These are phyloP conservation scores for Odontamblyopus rebecca DNA, from an alignment of 2,797 vertebrate species.

Conservation along the genomic window DNA sequence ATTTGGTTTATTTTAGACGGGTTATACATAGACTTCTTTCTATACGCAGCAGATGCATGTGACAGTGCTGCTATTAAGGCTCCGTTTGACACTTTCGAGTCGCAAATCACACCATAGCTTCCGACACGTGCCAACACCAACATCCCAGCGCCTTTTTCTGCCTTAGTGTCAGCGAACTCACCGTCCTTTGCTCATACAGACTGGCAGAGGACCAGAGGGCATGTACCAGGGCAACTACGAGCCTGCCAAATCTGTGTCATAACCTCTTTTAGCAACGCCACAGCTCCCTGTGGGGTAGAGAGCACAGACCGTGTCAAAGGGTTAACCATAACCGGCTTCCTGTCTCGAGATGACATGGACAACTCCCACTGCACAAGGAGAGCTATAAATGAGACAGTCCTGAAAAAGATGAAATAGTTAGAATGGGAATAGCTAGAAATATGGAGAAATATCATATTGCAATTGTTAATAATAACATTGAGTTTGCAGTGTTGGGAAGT, in stretches of 20 bases:
- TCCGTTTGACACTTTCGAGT: conserved; percentile 27
- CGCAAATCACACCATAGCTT: conserved; percentile 49
- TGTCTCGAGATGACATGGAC: conserved; percentile 28
- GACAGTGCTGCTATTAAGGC: conserved; percentile 28
- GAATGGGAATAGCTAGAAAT: not conserved
- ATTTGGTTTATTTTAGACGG: conserved; percentile 18
- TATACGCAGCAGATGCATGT: not conserved
- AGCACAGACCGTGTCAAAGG: conserved; percentile 49
- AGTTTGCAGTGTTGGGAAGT: no score
- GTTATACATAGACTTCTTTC: conserved; percentile 4
- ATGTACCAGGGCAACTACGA: conserved; percentile 33
- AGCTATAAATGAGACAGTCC: not conserved
- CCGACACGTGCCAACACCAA: conserved; percentile 9
- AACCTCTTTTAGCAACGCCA: conserved; percentile 62
- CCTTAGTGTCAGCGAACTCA: conserved; percentile 58
- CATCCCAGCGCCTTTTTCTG: conserved; percentile 43
- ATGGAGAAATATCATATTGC: no score
- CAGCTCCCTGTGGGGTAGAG: conserved; percentile 44
- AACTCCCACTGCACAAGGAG: not conserved
- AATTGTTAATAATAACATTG: no score
- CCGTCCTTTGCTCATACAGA: conserved; percentile 57
- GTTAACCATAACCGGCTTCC: conserved; percentile 53
- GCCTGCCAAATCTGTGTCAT: conserved; percentile 56
- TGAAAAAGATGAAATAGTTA: not conserved
- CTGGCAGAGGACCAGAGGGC: conserved; percentile 6